Conservation (phyloP, 2,113 vertebrate genomes). For the Struthidea cinerea region DNA sequence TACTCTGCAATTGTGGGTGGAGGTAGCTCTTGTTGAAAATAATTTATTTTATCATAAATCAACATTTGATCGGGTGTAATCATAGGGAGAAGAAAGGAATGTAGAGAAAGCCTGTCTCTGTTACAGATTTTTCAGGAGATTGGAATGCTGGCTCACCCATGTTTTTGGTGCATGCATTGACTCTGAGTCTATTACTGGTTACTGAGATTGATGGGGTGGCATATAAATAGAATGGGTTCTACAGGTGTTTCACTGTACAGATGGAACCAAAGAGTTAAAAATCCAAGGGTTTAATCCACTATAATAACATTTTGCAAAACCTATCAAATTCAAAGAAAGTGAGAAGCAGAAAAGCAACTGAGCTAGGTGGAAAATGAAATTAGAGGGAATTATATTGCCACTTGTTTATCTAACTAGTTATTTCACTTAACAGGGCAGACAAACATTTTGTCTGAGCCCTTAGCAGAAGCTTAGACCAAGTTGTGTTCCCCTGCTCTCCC, state of each 20-base stretch:
- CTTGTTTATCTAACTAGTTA: not conserved
- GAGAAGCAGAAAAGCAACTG: not conserved
- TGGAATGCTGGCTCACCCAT: not conserved
- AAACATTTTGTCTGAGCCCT: not conserved
- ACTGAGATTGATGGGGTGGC: not conserved
- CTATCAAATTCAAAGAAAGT: not conserved
- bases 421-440: not conserved
- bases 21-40: not conserved
- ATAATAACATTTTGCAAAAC: not conserved
- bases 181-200: not conserved
- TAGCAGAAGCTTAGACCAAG: not conserved
- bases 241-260: not conserved
- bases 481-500: not conserved
- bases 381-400: not conserved
- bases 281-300: not conserved
- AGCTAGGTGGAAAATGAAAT: not conserved
- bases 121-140: not conserved
- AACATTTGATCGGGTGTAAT: not conserved
- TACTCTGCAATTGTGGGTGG: not conserved
- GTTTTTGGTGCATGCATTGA: not conserved
- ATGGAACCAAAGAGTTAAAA: not conserved
- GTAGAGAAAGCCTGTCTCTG: not conserved
- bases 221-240: not conserved
- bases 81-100: not conserved
- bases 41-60: not conserved